Conservation (phyloP, 2,113 vertebrate species). For the Rhinolophus ferrumequinum region DNA sequence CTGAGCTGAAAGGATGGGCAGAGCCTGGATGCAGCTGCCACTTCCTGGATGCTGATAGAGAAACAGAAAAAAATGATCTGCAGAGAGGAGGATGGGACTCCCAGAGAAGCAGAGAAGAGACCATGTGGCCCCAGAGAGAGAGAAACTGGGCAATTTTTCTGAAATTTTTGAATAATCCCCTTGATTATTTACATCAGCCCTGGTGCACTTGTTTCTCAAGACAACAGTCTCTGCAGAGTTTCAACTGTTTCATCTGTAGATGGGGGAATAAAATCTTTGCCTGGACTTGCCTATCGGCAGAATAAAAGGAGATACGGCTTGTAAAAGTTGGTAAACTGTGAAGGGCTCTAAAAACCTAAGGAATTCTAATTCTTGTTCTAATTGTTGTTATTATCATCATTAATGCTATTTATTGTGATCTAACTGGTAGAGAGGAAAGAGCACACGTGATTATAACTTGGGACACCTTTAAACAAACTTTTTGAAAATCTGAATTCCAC, state of each 20-base stretch:
- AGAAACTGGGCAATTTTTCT: background rate
- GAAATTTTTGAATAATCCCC: background rate
- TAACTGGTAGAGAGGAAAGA: background rate
- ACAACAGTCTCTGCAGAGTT: background rate
- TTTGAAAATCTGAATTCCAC: slow-evolving; percentile 33
- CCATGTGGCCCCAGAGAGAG: background rate
- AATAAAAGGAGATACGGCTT: background rate
- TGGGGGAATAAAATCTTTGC: background rate
- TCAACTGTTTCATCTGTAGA: background rate
- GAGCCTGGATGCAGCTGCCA: background rate
- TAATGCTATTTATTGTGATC: background rate
- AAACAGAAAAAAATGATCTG: background rate
- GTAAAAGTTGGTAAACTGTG: background rate
- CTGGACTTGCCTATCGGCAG: background rate
- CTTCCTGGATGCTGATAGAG: background rate
- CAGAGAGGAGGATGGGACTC: background rate
- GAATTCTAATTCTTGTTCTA: background rate
- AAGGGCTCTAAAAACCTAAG: background rate
- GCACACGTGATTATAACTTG: background rate
- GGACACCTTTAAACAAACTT: background rate
- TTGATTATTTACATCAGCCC: background rate
- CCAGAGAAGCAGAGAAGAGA: background rate
- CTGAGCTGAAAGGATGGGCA: background rate
- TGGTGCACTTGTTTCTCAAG: background rate
- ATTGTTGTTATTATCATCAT: background rate